Conservation (phyloP, 2,888 invertebrate genomes). For the Altica lythri region DNA sequence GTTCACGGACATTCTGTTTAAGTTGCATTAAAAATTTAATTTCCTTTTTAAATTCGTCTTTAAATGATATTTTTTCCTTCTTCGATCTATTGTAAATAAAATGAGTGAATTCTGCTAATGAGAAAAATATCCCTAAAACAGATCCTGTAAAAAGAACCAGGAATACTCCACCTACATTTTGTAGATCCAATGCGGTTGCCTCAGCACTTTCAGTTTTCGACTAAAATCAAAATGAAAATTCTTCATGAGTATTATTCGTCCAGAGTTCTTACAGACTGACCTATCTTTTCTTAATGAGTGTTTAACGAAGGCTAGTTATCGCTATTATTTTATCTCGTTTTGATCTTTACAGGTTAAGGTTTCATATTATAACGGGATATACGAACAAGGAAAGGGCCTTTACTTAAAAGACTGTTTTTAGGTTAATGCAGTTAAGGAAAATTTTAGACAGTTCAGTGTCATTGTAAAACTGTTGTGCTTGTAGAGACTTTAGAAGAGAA, state of each 20-base stretch:
- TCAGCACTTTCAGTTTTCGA: slow-evolving; percentile 57
- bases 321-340: too few species aligned
- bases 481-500: too few species aligned
- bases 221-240: slow-evolving; percentile 30
- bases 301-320: too few species aligned
- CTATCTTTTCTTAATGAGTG: too few species aligned
- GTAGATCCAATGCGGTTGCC: slow-evolving; percentile 69
- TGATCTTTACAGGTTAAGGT: too few species aligned
- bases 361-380: too few species aligned
- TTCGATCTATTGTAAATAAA: slow-evolving; percentile 53
- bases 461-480: too few species aligned
- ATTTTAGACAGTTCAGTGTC: too few species aligned
- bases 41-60: slow-evolving; percentile 71
- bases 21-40: slow-evolving; percentile 73
- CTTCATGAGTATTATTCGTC: background rate
- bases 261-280: too few species aligned
- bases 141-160: slow-evolving; percentile 74
- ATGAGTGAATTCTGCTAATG: slow-evolving; percentile 70
- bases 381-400: too few species aligned
- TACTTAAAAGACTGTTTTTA: too few species aligned
- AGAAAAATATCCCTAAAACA: slow-evolving; percentile 66
- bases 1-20: slow-evolving; percentile 71
- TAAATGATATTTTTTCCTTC: slow-evolving; percentile 63
- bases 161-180: slow-evolving; percentile 86
- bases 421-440: too few species aligned